Evolutionary conservation across 35 echinoderm and acorn worm species (phyloP).

Genomic region (Strongylocentrotus purpuratus): DNA sequence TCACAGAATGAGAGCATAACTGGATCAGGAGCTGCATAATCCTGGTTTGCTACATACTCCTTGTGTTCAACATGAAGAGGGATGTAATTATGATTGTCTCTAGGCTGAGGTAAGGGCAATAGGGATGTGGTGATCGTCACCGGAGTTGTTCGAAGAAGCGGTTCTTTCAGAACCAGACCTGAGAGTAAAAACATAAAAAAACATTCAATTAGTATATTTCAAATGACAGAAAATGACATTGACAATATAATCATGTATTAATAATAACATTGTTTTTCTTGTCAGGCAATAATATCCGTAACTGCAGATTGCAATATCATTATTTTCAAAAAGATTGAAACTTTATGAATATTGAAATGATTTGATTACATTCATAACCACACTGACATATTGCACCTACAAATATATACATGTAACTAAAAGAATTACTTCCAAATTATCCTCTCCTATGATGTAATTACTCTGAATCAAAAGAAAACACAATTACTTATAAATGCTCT

Average conservation of each 20-base stretch:
- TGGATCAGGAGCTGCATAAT: conserved; percentile 66
- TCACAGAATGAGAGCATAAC: conserved; percentile 72
- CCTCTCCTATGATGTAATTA: not conserved
- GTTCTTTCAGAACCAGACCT: conserved; percentile 79
- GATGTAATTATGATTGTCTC: conserved; percentile 95
- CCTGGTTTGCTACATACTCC: conserved; percentile 78
- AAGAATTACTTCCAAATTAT: not conserved
- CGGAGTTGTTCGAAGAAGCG: conserved; percentile 83
- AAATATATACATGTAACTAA: not conserved
- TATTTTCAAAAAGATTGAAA: too few relatives aligned
- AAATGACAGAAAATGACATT: not conserved
- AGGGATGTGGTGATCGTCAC: conserved; percentile 72
- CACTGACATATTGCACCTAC: too few relatives aligned
- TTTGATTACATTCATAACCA: too few relatives aligned
- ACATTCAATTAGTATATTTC: not conserved
- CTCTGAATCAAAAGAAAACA: not conserved
- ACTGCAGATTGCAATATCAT: too few relatives aligned
- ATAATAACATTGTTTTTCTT: not conserved
- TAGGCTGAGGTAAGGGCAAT: conserved; percentile 70
- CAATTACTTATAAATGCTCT: too few relatives aligned
- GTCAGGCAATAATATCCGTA: not conserved
- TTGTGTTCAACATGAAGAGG: conserved; percentile 90
- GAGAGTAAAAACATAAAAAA: not conserved
- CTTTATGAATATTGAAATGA: too few relatives aligned
- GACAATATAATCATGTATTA: not conserved